Evolutionary conservation across 1,140 invertebrate genomes (phyloP).

Genomic region (Drosophila takahashii): DNA sequence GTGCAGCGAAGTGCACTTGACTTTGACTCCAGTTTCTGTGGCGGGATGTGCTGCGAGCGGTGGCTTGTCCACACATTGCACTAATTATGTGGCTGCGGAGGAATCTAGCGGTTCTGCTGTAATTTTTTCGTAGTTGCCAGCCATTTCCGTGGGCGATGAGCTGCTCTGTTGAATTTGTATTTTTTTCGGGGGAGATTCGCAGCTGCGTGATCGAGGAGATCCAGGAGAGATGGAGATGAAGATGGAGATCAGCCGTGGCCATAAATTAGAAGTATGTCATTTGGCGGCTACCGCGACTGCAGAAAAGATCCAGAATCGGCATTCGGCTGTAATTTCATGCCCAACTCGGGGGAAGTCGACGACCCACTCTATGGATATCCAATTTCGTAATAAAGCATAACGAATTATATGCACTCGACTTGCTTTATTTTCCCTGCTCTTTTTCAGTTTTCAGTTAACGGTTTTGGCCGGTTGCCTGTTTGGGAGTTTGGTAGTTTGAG

Average conservation of each 20-base stretch:
- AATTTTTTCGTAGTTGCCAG: slow-evolving; percentile 49
- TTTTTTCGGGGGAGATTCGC: slow-evolving; percentile 27
- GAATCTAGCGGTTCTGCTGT: slow-evolving; percentile 63
- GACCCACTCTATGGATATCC: slow-evolving; percentile 74
- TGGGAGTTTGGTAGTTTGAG: slow-evolving; percentile 18
- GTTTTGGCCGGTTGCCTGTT: slow-evolving; percentile 58
- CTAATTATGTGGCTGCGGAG: slow-evolving; percentile 68
- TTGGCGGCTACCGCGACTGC: slow-evolving; percentile 64
- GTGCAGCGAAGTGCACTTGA: slow-evolving; percentile 31
- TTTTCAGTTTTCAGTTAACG: slow-evolving; percentile 56
- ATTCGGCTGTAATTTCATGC: slow-evolving; percentile 71
- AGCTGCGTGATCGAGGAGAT: slow-evolving; percentile 29
- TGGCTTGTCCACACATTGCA: slow-evolving; percentile 77
- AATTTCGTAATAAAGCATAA: slow-evolving; percentile 84
- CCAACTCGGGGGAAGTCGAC: slow-evolving; percentile 44
- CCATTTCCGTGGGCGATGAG: slow-evolving; percentile 66
- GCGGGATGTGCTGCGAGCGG: slow-evolving; percentile 26
- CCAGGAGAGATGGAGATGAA: slow-evolving; percentile 12
- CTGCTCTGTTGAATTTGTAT: slow-evolving; percentile 27
- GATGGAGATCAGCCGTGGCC: slow-evolving; percentile 47
- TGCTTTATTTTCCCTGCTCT: slow-evolving; percentile 72
- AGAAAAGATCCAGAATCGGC: slow-evolving; percentile 51
- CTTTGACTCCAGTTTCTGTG: slow-evolving; percentile 15
- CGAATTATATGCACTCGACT: slow-evolving; percentile 83
- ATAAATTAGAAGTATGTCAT: slow-evolving; percentile 83